Base-by-base conservation (phyloP, 1,140 invertebrate genomes). In the Drosophila suzukii region DNA sequence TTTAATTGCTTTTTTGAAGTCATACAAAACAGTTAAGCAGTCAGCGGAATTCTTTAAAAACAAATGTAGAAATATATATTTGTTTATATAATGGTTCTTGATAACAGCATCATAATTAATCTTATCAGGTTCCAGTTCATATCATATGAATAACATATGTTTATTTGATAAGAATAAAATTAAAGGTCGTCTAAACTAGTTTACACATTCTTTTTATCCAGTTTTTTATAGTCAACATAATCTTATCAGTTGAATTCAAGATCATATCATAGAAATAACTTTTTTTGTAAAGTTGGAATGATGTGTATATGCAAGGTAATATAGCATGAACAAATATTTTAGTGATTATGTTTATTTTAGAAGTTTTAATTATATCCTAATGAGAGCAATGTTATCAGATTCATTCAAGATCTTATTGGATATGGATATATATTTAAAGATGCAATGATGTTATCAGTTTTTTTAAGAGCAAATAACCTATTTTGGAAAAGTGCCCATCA, bases 61-160 rank as follows among this genome's bases (percentile, higher is more conserved):
- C 3, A 44, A 17, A 11, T 44, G 15, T 11, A 17, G 7, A 6
- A 13, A 10, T 30, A 15, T n/a, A n/a, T 30, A 8, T 24, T 46
- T 39, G 32, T 13, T 13, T 39, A 13, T 0, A 39, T 39, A 4
- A 4, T 39, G 4, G 3, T 39, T 39, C 4, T 13, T 11, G 4
- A 32, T 7, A 1, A 32, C 7, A 38, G 10, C 10, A 46, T 4
- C 8, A 20, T 20, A 20, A 20, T n/a, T 39, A 41, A 58, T 17
- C 38, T 61, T 11, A 62, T 41, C 10, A 58, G 7, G 30, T 32
- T 58, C 24, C 57, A 62, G 59, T 39, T 61, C 34, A 58, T 27
- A 38, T 11, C 8, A n/a, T n/a, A 4, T 8, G 20, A 6, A 24
- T 30, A 30, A 36, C 34, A n/a, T n/a, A 17, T n/a, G 17, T 20